Conservation (phyloP, 2,797 vertebrate genomes). For the Tenualosa ilisha region DNA sequence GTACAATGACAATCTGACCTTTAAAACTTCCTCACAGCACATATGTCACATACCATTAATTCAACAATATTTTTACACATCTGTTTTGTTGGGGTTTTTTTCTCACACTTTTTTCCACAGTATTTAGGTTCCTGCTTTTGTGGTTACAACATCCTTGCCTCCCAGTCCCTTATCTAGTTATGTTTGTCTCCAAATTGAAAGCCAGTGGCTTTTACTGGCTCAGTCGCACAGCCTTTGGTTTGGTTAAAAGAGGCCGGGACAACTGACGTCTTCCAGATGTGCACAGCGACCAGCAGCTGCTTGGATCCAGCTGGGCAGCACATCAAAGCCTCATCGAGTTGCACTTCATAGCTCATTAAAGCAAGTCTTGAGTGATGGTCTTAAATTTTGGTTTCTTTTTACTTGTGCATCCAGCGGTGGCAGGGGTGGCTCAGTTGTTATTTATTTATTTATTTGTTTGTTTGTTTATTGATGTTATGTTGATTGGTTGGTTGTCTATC, state of each 20-base stretch:
- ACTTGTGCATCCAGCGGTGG: neutral
- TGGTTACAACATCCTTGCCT: neutral
- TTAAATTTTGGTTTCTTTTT: conserved; percentile 8
- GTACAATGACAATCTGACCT: neutral
- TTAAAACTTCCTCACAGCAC: neutral
- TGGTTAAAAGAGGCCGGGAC: conserved; percentile 3
- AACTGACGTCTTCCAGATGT: conserved; percentile 11
- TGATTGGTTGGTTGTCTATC: conserved; percentile 18
- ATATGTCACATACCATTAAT: neutral
- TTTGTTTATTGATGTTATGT: neutral
- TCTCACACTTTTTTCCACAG: neutral
- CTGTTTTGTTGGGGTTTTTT: neutral
- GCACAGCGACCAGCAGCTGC: conserved; percentile 34
- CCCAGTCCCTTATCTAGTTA: neutral
- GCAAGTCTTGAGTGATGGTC: neutral
- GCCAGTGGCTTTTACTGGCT: conserved; percentile 1
- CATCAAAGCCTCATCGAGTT: conserved; percentile 31
- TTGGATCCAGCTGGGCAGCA: conserved; percentile 43
- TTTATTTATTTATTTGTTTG: neutral
- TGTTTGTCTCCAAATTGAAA: neutral
- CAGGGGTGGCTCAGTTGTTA: neutral
- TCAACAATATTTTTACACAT: neutral
- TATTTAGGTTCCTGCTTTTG: neutral
- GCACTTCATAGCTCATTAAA: conserved; percentile 29
- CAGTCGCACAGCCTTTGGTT: neutral